Percentiles rank a stretch among this genome's conserved stretches.
phyloP scores from a whole-genome alignment of 2,113 vertebrate genomes.

The Heteronetta atricapilla region DNA sequence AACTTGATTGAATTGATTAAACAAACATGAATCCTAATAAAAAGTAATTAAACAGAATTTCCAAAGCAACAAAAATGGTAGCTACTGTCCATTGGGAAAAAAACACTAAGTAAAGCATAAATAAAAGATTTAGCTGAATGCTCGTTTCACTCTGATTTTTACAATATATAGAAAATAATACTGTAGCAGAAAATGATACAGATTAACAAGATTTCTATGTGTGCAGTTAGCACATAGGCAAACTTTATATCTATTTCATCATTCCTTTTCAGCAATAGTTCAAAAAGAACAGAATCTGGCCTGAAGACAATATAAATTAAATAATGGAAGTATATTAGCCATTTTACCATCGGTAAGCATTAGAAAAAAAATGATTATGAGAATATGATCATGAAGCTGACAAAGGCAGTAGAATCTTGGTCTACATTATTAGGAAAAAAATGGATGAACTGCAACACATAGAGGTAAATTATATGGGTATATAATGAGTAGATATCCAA shows the following conservation, averaged over 20 bases:
- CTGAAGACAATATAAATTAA: neutral
- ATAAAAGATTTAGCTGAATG: neutral
- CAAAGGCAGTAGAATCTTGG: neutral
- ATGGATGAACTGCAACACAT: neutral
- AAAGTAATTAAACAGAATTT: neutral
- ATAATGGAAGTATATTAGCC: neutral
- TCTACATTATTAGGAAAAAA: neutral
- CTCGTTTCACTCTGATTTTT: neutral
- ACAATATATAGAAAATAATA: neutral
- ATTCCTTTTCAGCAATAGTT: neutral
- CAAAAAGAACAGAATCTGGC: neutral
- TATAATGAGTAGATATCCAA: rapidly evolving
- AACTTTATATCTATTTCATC: neutral
- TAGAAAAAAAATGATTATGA: neutral
- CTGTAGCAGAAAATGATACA: neutral
- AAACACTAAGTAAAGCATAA: neutral
- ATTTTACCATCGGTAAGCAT: neutral
- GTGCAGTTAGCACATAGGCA: neutral
- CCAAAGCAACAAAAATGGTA: neutral
- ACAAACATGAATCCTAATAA: neutral
- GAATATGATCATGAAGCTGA: neutral
- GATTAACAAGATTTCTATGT: neutral
- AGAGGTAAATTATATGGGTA: neutral
- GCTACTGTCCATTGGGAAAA: neutral
- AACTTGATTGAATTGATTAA: neutral